Conservation (phyloP, 2,888 invertebrate species). For the Geotrupes spiniger region DNA sequence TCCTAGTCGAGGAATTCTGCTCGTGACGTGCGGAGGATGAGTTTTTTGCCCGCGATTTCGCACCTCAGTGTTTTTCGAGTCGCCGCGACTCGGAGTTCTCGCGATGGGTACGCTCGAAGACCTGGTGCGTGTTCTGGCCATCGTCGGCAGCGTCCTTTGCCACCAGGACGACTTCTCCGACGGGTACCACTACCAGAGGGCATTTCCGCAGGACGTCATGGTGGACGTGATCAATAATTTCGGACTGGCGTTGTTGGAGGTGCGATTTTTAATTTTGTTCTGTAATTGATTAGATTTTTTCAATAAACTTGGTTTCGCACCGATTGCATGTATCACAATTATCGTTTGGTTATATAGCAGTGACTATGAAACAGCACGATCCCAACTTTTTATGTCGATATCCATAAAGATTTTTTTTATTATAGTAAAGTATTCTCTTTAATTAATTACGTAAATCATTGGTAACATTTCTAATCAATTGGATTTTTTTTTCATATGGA, state of each 20-base stretch:
- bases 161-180: constrained; percentile 15
- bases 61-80: constrained; percentile 14
- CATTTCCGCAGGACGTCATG: constrained; percentile 69
- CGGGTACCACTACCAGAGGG: constrained; percentile 24
- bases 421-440: too few relatives aligned
- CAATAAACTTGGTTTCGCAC: too few relatives aligned
- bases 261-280: constrained; percentile 46
- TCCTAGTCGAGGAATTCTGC: too few relatives aligned
- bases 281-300: too few relatives aligned
- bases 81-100: neutral
- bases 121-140: neutral
- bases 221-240: constrained; percentile 77
- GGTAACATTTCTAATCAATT: too few relatives aligned
- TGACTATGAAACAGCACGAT: too few relatives aligned
- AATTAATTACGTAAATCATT: too few relatives aligned
- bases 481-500: too few relatives aligned
- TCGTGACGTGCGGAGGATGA: neutral
- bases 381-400: too few relatives aligned
- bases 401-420: too few relatives aligned
- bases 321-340: too few relatives aligned
- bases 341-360: too few relatives aligned
- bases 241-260: constrained; percentile 64
- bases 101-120: neutral
- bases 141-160: constrained; percentile 8
- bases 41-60: neutral